Base-by-base conservation (phyloP, 2,888 invertebrate species). In the Taphrorychus bicolor region DNA sequence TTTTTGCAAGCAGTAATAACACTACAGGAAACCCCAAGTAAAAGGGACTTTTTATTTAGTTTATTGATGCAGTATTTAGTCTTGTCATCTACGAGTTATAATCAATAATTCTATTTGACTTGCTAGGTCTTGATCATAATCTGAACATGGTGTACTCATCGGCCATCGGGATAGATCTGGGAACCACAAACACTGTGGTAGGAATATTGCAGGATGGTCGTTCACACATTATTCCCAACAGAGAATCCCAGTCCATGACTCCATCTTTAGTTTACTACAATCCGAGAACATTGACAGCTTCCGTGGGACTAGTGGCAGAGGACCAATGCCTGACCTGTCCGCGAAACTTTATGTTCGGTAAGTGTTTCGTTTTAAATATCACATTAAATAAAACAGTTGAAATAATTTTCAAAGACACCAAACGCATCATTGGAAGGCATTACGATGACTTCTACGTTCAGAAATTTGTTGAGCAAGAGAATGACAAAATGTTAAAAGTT, bases 141-240 rank as follows among this genome's bases (percentile, higher is more conserved):
- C 5, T 23, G 17, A 21, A 42, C n/a, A 57, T 42, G 42, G 49
- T 17, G 18, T 48, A 48, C 19, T 45, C 59, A 14, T 18, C 59
- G 17, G 60, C 64, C 7, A 61, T 67, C 16, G 70, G 67, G 7
- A 67, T 67, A 3, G 70, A 70, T 17, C 22, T 70, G 22, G 70
- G 70, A n/a, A 67, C 70, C 1, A 70, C 70, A 0, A 59, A 61
- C 16, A 67, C 67, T 11, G 21, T 59, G 16, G 65, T 48, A 9
- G 67, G 67, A 21, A 24, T 70, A 19, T 68, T 59, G 19, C 11
- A 24, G 24, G 9, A 59, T 23, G 54, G 54, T 14, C 18, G 21
- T 24, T 14, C 67, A 1, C 22, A 17, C 4, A 61, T 61, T n/a
- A 54, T 61, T n/a, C 53, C 54, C 2, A 61, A 61, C 17, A 45